These are phyloP conservation scores for Alosa alosa DNA, from an alignment of 2,113 vertebrate genomes.

Conservation along the genomic window DNA sequence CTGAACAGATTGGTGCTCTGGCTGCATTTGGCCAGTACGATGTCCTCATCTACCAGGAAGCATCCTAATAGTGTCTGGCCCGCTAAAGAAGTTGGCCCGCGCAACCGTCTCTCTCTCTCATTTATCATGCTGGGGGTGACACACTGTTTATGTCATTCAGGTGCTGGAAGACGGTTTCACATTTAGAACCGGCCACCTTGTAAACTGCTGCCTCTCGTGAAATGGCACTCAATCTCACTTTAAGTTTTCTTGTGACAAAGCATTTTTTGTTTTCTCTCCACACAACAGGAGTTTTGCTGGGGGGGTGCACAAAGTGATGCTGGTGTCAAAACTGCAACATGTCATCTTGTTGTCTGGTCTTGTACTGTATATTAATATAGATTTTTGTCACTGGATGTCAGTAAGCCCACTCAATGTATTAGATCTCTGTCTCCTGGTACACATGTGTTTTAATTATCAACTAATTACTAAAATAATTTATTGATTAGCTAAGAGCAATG, in stretches of 20 bases:
- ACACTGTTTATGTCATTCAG: neutral
- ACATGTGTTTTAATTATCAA: neutral
- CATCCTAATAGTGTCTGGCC: neutral
- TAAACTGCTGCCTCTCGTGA: neutral
- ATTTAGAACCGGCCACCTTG: slow-evolving; percentile 10
- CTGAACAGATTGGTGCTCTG: slow-evolving; percentile 7
- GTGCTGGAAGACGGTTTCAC: slow-evolving; percentile 5
- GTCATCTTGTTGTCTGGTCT: neutral
- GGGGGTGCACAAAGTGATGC: neutral
- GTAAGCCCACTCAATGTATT: neutral
- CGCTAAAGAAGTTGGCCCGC: neutral
- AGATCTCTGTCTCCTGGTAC: neutral
- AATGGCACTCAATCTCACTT: slow-evolving; percentile 17
- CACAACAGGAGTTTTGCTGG: neutral
- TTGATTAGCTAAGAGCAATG: too few relatives aligned
- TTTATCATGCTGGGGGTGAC: neutral
- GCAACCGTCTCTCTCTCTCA: neutral
- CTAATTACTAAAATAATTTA: too few relatives aligned
- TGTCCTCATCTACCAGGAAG: slow-evolving; percentile 4
- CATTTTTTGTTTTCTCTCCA: neutral
- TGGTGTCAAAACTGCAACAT: neutral
- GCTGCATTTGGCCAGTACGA: neutral
- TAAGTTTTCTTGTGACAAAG: neutral
- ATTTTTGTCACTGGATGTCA: slow-evolving; percentile 1
- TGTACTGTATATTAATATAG: neutral